phyloP scores from a whole-genome alignment of 2,113 vertebrate species.

The Mohoua ochrocephala region DNA sequence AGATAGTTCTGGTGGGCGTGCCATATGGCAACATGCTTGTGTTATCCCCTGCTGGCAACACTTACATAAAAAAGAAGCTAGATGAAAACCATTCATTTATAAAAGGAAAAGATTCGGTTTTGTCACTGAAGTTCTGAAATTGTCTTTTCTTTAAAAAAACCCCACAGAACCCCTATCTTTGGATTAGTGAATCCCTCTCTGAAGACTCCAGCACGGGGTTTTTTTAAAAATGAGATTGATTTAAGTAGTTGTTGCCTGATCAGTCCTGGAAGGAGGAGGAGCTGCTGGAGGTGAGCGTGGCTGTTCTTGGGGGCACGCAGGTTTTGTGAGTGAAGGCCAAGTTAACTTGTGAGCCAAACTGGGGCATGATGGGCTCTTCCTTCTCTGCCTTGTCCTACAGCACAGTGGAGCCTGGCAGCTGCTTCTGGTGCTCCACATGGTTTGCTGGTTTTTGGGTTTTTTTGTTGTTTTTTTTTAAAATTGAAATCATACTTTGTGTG shows the following conservation, averaged over 20 bases:
- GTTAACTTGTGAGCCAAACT: background rate
- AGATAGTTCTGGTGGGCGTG: conserved; percentile 62
- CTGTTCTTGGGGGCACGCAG: accelerated
- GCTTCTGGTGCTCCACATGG: accelerated
- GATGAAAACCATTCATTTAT: background rate
- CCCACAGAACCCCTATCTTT: background rate
- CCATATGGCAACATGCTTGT: conserved; percentile 33
- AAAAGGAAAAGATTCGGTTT: background rate
- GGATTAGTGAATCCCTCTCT: background rate
- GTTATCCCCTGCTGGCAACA: conserved; percentile 12
- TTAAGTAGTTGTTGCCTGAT: background rate
- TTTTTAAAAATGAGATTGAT: background rate
- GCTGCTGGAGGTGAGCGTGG: background rate
- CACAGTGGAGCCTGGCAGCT: background rate
- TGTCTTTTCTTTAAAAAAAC: background rate
- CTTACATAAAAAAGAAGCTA: background rate
- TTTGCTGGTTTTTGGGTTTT: background rate
- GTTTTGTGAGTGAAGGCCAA: background rate
- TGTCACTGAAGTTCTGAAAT: background rate
- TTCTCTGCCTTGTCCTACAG: background rate
- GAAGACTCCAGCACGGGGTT: background rate
- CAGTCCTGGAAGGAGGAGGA: background rate
- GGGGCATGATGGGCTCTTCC: no score
- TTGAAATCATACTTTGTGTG: background rate
- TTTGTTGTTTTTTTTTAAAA: accelerated